Conservation (phyloP, 2,113 vertebrate genomes). For the Triplophysa siluroides region DNA sequence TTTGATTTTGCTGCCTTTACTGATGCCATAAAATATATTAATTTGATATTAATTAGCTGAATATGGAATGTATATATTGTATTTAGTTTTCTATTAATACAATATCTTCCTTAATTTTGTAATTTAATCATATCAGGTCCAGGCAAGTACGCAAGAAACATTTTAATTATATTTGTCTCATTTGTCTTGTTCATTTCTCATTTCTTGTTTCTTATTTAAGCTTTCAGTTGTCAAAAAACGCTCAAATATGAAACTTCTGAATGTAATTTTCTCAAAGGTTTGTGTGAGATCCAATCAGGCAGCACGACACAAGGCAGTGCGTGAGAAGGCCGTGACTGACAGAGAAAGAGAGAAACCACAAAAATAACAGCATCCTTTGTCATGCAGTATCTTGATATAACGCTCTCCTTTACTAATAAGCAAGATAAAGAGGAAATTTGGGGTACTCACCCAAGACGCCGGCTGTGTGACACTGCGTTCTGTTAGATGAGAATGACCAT, state of each 20-base stretch:
- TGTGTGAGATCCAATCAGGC: neutral
- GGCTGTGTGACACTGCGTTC: neutral
- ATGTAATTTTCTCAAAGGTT: no score
- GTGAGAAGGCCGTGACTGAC: neutral
- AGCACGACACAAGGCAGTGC: neutral
- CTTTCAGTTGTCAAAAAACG: neutral
- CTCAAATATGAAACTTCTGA: neutral
- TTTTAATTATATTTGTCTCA: neutral
- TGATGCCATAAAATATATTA: no score
- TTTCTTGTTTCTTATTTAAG: neutral
- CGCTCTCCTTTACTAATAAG: neutral
- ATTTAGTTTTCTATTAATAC: no score
- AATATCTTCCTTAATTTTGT: no score
- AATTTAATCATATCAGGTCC: no score
- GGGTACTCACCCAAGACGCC: slow-evolving; percentile 38
- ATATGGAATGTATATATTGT: no score
- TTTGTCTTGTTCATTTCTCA: neutral
- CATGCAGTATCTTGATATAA: neutral
- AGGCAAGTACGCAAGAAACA: no score
- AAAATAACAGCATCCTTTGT: neutral
- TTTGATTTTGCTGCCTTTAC: no score
- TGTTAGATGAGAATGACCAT: slow-evolving; percentile 23
- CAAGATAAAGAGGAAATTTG: slow-evolving; percentile 3
- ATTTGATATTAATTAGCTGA: no score
- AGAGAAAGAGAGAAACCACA: neutral